Base-by-base conservation (phyloP, 2,113 vertebrate genomes). In the Anguilla rostrata region DNA sequence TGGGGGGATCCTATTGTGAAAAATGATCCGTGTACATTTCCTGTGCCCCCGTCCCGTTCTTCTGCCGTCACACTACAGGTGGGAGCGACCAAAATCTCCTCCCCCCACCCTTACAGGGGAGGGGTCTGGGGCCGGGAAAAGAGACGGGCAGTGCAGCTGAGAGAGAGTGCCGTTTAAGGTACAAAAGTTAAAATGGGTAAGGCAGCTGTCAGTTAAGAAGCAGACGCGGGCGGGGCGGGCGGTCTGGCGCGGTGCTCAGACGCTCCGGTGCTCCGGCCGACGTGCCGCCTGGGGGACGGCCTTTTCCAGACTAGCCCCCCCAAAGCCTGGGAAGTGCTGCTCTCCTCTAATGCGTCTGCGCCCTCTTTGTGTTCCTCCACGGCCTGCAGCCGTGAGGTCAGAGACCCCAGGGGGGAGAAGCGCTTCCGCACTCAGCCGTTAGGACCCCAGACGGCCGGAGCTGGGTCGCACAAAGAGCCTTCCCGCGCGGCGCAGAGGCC, bases 151-250 rank as follows among this genome's bases (percentile, higher is more conserved):
- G 60, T 66, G 60, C 60, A 60, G 56, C 14, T 60, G 15, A 16
- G 15, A 71, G 20, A 71, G 4, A n/a, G 26, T n/a, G 63, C 63
- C 26, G n/a, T 75, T 75, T 75, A 34, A 34, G 26, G 34, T 75
- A 75, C n/a, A 75, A 34, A 75, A 75, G 26, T n/a, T 75, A 34
- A 66, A 75, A 75, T 46, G 3, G 46, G 81, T 82, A 82, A 82
- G 81, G 81, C 81, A 82, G 81, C 81, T 82, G 81, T 82, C 81
- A 82, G 81, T 82, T 82, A 53, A n/a, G 53, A 82, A 29, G 40
- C 3, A 49, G 41, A 82, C 81, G 53, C 49, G 49, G 79, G 26
- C 78, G 40, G 78, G 80, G n/a, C 11, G 41, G 81, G 26, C 40
- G 46, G 40, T 22, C 8, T 5, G 41, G 81, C 43, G 14, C 71